Evolutionary conservation across 2,113 vertebrate genomes (phyloP).

Genomic region (Callionymus lyra): DNA sequence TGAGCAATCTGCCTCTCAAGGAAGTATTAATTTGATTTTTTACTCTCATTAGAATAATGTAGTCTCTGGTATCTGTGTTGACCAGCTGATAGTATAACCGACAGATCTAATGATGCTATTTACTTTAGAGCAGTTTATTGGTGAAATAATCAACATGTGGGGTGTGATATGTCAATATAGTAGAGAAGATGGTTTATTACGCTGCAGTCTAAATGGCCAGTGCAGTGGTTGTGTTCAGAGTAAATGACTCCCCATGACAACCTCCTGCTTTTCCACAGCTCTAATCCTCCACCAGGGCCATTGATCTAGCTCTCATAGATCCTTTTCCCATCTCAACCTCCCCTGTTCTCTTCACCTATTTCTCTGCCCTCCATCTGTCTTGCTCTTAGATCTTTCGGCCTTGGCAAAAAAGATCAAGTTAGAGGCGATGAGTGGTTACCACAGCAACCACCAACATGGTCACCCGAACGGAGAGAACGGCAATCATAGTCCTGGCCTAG

Average conservation of each 20-base stretch:
- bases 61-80: too few relatives aligned
- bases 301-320: conserved; percentile 60
- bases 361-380: conserved; percentile 11
- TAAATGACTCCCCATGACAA: conserved; percentile 62
- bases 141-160: conserved; percentile 15
- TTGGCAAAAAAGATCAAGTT: conserved; percentile 98
- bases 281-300: conserved; percentile 55
- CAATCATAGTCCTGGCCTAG: conserved; percentile 85
- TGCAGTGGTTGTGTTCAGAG: conserved; percentile 58
- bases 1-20: too few relatives aligned
- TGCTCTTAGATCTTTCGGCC: conserved; percentile 79
- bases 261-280: conserved; percentile 54
- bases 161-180: conserved; percentile 52
- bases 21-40: too few relatives aligned
- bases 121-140: too few relatives aligned
- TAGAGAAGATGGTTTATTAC: conserved; percentile 59
- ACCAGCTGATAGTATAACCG: too few relatives aligned
- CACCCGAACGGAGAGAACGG: conserved; percentile 87
- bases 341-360: conserved; percentile 10
- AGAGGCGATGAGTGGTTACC: conserved; percentile 91
- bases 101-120: too few relatives aligned
- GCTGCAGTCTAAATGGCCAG: conserved; percentile 52
- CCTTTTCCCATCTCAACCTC: conserved; percentile 21
- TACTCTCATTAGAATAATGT: too few relatives aligned
- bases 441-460: conserved; percentile 84